Percentiles rank a stretch among this genome's conserved stretches.
Evolutionary conservation across 2,113 vertebrate species (phyloP).

Genomic region (Poeciliopsis prolifica): DNA sequence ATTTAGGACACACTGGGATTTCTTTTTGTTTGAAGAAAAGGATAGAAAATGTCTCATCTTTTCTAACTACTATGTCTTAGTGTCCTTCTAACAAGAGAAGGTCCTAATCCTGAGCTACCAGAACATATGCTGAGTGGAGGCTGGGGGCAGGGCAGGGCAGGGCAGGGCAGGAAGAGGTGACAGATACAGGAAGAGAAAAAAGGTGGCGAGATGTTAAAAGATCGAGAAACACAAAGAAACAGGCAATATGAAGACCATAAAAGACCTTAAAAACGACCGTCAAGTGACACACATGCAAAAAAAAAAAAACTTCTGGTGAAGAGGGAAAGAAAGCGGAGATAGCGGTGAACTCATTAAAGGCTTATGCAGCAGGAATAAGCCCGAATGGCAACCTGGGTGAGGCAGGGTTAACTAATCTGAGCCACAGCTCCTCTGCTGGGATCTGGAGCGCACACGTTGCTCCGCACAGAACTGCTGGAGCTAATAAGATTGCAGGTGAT

Average conservation of each 20-base stretch:
- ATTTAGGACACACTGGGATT: neutral
- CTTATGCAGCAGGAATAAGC: conserved; percentile 62
- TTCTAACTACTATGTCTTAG: neutral
- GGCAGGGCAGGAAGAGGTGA: neutral
- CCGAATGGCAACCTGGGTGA: conserved; percentile 53
- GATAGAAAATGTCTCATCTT: neutral
- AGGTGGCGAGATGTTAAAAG: neutral
- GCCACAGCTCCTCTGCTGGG: conserved; percentile 51
- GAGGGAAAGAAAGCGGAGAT: conserved; percentile 7
- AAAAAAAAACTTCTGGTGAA: conserved; percentile 34
- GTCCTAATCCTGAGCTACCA: conserved; percentile 55
- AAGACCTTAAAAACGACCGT: conserved; percentile 6
- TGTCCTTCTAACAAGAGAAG: conserved; percentile 43
- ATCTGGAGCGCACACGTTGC: conserved; percentile 42
- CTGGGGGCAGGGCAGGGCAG: neutral
- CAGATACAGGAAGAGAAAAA: neutral
- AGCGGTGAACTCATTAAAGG: conserved; percentile 64
- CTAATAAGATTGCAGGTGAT: conserved; percentile 72
- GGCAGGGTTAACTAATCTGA: conserved; percentile 74
- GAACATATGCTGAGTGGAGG: conserved; percentile 45
- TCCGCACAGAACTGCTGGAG: conserved; percentile 41
- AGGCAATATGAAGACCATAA: conserved; percentile 4
- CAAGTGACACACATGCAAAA: neutral
- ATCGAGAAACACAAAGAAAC: conserved; percentile 9
- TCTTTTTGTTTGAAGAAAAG: neutral